These are phyloP conservation scores for Cossypha heuglini DNA, from an alignment of 2,797 vertebrate genomes.

Conservation along the genomic window DNA sequence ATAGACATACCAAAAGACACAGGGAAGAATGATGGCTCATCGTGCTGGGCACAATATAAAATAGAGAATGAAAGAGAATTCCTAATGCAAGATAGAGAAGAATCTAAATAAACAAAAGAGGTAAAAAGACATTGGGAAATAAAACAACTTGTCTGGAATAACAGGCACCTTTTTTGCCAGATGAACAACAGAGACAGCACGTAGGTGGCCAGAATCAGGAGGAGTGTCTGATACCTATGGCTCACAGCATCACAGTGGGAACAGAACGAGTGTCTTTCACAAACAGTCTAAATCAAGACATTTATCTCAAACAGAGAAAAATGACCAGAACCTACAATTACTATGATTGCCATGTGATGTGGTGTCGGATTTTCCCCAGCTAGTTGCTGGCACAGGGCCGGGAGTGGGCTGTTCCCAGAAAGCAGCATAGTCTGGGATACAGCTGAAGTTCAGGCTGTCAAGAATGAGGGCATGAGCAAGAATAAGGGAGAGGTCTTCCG, in stretches of 20 bases:
- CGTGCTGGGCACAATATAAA: background rate
- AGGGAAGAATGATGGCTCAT: background rate
- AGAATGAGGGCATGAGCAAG: background rate
- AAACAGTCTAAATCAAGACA: background rate
- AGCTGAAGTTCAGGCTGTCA: background rate
- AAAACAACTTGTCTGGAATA: background rate
- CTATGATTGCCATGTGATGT: background rate
- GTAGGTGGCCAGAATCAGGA: background rate
- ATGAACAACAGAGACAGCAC: background rate
- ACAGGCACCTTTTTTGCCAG: background rate
- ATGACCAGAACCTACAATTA: background rate
- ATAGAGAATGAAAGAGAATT: background rate
- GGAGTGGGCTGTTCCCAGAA: background rate
- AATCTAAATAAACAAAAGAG: background rate
- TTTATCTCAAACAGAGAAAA: background rate
- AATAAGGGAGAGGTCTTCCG: background rate
- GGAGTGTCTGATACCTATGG: background rate
- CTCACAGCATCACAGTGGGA: background rate
- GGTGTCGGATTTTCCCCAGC: background rate
- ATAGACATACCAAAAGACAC: background rate
- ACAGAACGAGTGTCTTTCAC: background rate
- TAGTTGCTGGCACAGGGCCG: background rate
- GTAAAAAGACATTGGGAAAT: background rate
- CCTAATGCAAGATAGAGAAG: background rate
- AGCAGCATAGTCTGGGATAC: background rate